phyloP scores from a whole-genome alignment of 2,888 invertebrate species.

The Oxystoma pomonae region DNA sequence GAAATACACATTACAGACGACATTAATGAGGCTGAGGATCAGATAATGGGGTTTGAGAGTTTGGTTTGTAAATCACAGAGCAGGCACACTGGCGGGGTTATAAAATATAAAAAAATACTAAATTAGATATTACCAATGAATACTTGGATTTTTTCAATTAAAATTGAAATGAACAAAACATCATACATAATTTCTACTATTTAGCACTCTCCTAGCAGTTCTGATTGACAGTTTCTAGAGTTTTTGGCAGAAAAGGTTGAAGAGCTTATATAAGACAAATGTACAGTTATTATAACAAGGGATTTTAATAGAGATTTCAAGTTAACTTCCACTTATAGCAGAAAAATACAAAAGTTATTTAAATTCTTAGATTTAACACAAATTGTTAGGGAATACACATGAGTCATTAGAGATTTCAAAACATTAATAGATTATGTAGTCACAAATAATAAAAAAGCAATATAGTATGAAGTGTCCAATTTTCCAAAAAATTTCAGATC shows the following conservation, averaged over 20 bases:
- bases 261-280: not conserved
- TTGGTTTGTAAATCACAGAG: not conserved
- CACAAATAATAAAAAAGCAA: not conserved
- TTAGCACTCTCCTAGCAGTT: not conserved
- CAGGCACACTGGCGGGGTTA: not conserved
- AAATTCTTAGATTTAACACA: not conserved
- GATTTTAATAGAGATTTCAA: not conserved
- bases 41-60: not conserved
- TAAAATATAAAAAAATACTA: not conserved
- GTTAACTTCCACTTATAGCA: not conserved
- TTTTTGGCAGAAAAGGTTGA: not conserved
- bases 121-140: not conserved
- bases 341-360: not conserved
- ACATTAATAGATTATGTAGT: not conserved
- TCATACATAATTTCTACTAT: not conserved
- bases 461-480: not conserved
- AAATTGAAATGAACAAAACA: not conserved
- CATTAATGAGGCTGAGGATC: not conserved
- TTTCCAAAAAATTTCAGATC: not conserved
- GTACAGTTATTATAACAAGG: not conserved
- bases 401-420: not conserved
- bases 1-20: not conserved
- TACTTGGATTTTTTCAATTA: not conserved
- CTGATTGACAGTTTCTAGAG: not conserved
- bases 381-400: not conserved